A percentile compares a stretch with the other conserved stretches of the same genome.
These are phyloP conservation scores for Metaphire vulgaris DNA, from an alignment of 1,140 invertebrate genomes.

Conservation along the genomic window DNA sequence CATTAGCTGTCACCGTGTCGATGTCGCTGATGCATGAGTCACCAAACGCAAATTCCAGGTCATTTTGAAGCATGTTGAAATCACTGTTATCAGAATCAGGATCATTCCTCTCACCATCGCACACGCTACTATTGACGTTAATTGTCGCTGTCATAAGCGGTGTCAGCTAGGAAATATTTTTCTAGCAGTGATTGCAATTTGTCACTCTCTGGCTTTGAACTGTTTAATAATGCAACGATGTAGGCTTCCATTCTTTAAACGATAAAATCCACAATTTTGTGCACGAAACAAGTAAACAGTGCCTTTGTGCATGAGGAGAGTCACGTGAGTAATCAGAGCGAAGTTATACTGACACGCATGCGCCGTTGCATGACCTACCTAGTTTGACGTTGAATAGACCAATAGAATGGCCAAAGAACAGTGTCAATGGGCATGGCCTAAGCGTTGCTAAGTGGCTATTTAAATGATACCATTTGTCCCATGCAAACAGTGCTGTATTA, in stretches of 20 bases:
- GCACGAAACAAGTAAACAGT: neutral
- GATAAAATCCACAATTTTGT: neutral
- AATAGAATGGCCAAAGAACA: neutral
- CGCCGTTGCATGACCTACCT: no score
- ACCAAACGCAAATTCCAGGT: neutral
- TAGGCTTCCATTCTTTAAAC: neutral
- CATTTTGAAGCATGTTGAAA: neutral
- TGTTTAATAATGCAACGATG: neutral
- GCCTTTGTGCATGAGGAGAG: no score
- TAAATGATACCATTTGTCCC: neutral
- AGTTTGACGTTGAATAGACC: neutral
- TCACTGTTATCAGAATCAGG: neutral
- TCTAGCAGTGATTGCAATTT: neutral
- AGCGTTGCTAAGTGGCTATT: neutral
- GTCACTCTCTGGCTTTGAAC: neutral
- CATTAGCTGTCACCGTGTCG: neutral
- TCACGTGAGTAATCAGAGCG: neutral
- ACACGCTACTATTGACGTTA: neutral
- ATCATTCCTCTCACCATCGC: neutral
- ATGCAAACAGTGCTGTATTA: neutral
- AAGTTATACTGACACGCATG: neutral
- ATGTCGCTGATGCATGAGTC: neutral
- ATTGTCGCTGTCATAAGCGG: neutral
- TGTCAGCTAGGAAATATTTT: neutral
- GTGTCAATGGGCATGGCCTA: neutral